A percentile compares a stretch with the other conserved stretches of the same genome.
These are phyloP conservation scores for Gila robusta DNA, from an alignment of 2,797 vertebrate species.

Conservation along the genomic window DNA sequence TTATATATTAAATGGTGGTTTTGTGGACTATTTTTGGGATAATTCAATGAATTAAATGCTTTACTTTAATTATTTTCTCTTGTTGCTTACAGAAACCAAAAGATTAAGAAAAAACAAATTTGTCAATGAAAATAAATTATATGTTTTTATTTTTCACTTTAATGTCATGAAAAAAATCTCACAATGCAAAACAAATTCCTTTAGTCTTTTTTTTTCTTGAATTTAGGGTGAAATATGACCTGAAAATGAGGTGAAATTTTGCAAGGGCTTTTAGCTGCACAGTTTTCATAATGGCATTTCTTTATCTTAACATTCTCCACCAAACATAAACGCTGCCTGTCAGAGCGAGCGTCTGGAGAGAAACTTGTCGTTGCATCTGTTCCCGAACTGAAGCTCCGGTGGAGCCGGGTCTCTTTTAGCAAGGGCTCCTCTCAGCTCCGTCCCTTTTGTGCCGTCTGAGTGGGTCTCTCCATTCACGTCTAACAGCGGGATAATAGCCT, in stretches of 20 bases:
- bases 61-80: neutral
- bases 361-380: slow-evolving; percentile 44
- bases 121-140: neutral
- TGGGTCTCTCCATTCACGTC: slow-evolving; percentile 75
- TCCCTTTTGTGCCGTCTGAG: slow-evolving; percentile 76
- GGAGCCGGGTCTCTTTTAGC: slow-evolving; percentile 71
- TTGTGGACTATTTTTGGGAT: neutral
- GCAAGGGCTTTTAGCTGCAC: neutral
- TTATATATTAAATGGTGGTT: neutral
- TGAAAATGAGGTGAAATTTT: neutral
- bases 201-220: neutral
- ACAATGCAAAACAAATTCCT: neutral
- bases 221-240: neutral
- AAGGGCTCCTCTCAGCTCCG: slow-evolving; percentile 70
- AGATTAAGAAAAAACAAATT: neutral
- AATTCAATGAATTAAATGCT: neutral
- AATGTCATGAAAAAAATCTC: neutral
- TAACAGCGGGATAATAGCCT: slow-evolving; percentile 78
- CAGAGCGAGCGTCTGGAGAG: slow-evolving; percentile 39
- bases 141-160: too few species aligned
- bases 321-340: neutral
- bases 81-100: neutral
- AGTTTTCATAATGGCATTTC: neutral
- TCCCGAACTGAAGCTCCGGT: slow-evolving; percentile 50
- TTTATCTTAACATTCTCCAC: neutral